These are phyloP conservation scores for Cettia cetti DNA, from an alignment of 2,113 vertebrate genomes.

Conservation along the genomic window DNA sequence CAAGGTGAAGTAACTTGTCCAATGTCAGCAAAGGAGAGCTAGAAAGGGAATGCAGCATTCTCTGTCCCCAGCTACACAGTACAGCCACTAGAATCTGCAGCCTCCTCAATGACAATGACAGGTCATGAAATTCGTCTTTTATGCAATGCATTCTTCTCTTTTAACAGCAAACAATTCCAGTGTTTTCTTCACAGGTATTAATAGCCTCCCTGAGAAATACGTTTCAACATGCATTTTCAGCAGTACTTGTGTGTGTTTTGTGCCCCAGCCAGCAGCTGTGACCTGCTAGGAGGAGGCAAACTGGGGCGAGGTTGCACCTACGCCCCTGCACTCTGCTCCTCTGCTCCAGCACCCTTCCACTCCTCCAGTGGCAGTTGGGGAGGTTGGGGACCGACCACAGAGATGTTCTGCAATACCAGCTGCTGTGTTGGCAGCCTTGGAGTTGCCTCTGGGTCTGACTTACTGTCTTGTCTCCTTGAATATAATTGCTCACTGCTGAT, in stretches of 20 bases:
- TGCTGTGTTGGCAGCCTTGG: constrained; percentile 39
- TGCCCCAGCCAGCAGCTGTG: constrained; percentile 20
- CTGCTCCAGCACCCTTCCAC: background rate
- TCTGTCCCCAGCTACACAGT: background rate
- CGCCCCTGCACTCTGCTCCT: background rate
- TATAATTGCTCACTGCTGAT: background rate
- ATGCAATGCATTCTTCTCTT: constrained; percentile 10
- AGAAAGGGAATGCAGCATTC: background rate
- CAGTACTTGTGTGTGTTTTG: background rate
- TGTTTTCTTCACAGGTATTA: constrained; percentile 55
- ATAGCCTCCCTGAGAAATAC: constrained; percentile 56
- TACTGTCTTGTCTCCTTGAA: background rate
- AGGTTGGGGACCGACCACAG: background rate
- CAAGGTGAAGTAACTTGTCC: background rate
- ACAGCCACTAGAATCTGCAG: background rate
- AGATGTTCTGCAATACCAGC: constrained; percentile 17
- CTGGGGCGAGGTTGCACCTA: background rate
- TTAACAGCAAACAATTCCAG: constrained; percentile 29
- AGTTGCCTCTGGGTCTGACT: constrained; percentile 30
- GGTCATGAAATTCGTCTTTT: background rate
- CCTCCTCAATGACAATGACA: background rate
- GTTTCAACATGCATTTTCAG: constrained; percentile 35
- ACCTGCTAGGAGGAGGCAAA: constrained; percentile 18
- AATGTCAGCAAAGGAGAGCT: background rate
- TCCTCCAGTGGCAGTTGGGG: background rate